These are phyloP conservation scores for Agelastica alni DNA, from an alignment of 2,888 invertebrate species.

Conservation along the genomic window DNA sequence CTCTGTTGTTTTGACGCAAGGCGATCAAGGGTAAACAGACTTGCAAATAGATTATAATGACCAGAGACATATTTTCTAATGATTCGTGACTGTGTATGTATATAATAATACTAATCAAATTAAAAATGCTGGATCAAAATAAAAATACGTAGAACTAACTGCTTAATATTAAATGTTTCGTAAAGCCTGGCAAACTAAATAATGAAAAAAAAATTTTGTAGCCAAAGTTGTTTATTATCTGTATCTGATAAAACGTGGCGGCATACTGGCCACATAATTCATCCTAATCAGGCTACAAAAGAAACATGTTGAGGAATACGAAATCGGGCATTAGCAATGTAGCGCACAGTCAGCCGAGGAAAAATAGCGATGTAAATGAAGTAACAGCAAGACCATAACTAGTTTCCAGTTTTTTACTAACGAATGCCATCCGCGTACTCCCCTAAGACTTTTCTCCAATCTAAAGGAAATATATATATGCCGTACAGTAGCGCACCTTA, in stretches of 20 bases:
- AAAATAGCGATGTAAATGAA: slow-evolving; percentile 48
- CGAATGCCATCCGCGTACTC: slow-evolving; percentile 47
- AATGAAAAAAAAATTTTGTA: no score
- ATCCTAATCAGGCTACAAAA: slow-evolving; percentile 47
- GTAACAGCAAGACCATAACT: slow-evolving; percentile 48
- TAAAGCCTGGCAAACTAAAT: no score
- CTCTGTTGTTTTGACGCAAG: no score
- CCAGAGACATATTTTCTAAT: no score
- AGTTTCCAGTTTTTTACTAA: slow-evolving; percentile 44
- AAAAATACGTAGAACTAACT: no score
- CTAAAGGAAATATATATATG: slow-evolving; percentile 47
- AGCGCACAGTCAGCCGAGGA: slow-evolving; percentile 37
- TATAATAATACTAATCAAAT: no score
- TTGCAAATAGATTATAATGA: no score
- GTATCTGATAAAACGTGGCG: slow-evolving; percentile 20
- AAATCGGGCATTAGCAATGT: slow-evolving; percentile 48
- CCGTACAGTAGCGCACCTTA: slow-evolving; percentile 7
- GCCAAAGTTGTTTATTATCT: no score
- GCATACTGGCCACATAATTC: slow-evolving; percentile 46
- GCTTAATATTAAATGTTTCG: no score
- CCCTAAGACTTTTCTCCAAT: slow-evolving; percentile 45
- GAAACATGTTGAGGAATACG: slow-evolving; percentile 50
- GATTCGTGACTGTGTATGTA: no score
- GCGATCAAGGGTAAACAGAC: no score
- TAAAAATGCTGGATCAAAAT: no score